Percentiles rank a stretch among this genome's conserved stretches.
These are phyloP conservation scores for Brenthis hecate DNA, from an alignment of 2,888 invertebrate genomes.

Conservation along the genomic window DNA sequence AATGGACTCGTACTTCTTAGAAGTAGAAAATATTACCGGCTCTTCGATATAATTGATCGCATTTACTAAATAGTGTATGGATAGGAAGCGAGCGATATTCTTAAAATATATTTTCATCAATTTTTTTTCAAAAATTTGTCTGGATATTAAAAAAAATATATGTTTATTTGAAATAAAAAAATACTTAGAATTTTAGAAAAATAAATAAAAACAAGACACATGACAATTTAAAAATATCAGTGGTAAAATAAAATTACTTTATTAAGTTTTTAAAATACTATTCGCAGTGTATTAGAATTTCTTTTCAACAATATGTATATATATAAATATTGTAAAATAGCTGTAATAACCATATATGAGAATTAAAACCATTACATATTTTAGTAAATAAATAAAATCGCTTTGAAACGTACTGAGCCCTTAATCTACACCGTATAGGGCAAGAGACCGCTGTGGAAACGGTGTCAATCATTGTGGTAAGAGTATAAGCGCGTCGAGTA, in stretches of 20 bases:
- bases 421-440: constrained; percentile 32
- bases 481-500: constrained; percentile 6
- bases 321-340: not conserved
- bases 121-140: too few species aligned
- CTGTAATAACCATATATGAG: not conserved
- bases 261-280: not conserved
- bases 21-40: constrained; percentile 36
- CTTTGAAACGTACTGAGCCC: constrained; percentile 17
- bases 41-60: constrained; percentile 36
- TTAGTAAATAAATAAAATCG: not conserved
- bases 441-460: constrained; percentile 42
- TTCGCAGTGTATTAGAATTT: not conserved
- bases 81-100: constrained; percentile 27
- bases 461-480: constrained; percentile 53
- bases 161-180: too few species aligned
- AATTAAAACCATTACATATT: not conserved
- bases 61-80: constrained; percentile 12
- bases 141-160: too few species aligned
- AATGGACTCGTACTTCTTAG: constrained; percentile 35
- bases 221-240: too few species aligned
- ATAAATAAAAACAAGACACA: too few species aligned
- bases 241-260: too few species aligned
- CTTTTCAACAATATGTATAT: not conserved
- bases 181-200: too few species aligned
- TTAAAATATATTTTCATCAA: not conserved